Evolutionary conservation across 2,113 vertebrate genomes (phyloP), one percentile per base, ranked within the genome.

Genomic region (Cercopithecus mona): DNA sequence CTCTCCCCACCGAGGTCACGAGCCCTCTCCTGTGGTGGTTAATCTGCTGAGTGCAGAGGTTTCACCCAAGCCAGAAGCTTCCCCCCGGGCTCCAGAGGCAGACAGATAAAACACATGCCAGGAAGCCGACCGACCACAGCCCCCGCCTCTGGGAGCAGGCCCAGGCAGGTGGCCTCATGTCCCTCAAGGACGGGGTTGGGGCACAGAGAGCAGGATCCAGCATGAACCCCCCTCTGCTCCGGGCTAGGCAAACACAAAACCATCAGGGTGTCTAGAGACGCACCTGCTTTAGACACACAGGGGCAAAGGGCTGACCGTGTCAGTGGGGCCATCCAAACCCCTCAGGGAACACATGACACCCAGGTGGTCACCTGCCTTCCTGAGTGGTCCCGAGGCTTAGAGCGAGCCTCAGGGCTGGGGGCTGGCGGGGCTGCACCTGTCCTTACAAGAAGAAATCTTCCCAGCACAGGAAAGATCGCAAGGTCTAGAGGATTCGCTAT

Each of bases 321-420:
- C 30, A 0, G n/a, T 0, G 9, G 48, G 38, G 48, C 20, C 35
- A 5, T 2, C 3, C 0, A 0, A n/a, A 6, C 5, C 52, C n/a
- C 18, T 0, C 59, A 25, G 59, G 35, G 38, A 64, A 40, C 8
- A 2, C 2, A 45, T n/a, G 8, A 48, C 72, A 23, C 0, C 0
- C 1, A 50, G 32, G 18, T 0, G 13, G 13, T 17, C 73, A 9
- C 2, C 8, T 25, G 32, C 64, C 72, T 2, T 2, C 23, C 40
- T 0, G 1, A 16, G 64, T 1, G 1, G 38, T 20, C 78, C 72
- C 32, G 18, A 52, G 73, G 50, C 85, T 72, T 25, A 12, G 35
- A 38, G 78, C 48, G 35, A 38, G 78, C 48, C 16, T 1, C 48
- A 6, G 27, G 7, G 13, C 38, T 16, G 0, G 48, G 66, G 17